Conservation (phyloP, 30 jellyfish, hydroid and myxozoan genomes). For the Clytia hemisphaerica region DNA sequence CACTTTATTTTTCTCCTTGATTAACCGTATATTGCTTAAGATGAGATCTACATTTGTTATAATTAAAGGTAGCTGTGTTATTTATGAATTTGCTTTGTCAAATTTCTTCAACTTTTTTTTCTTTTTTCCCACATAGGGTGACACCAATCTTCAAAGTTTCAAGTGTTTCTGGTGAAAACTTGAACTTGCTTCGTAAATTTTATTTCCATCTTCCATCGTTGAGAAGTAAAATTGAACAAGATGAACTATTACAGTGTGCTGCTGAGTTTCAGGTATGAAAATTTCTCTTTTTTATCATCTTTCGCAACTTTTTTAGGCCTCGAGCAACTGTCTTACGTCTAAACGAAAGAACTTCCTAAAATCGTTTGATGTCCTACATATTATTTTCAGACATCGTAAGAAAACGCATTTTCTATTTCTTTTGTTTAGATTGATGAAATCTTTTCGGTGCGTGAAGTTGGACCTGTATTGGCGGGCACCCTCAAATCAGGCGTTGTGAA, state of each 20-base stretch:
- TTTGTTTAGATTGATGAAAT: conserved; percentile 73
- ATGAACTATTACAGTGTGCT: conserved; percentile 68
- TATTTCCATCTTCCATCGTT: conserved; percentile 73
- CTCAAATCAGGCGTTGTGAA: conserved; percentile 68
- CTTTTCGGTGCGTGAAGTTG: conserved; percentile 68
- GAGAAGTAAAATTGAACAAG: conserved; percentile 61
- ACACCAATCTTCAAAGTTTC: conserved; percentile 95
- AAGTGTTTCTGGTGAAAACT: conserved; percentile 77
- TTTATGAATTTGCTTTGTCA: neutral
- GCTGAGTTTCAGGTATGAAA: conserved; percentile 88
- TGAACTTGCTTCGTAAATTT: conserved; percentile 61
- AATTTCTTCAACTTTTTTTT: too few relatives aligned
- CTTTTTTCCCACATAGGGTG: conserved; percentile 50
- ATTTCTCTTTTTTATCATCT: too few relatives aligned
- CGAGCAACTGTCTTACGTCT: too few relatives aligned
- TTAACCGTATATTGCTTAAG: too few relatives aligned
- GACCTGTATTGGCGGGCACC: conserved; percentile 93
- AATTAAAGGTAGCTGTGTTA: neutral
- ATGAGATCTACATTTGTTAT: too few relatives aligned
- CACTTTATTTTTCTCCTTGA: too few relatives aligned
- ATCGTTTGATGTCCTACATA: neutral
- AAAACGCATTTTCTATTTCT: neutral
- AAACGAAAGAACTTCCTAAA: neutral
- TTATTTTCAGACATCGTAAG: neutral
- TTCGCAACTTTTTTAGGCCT: too few relatives aligned